Evolutionary conservation across 1,140 invertebrate genomes (phyloP), one percentile per base, ranked within the genome.

Genomic region (Eulimnadia texana): DNA sequence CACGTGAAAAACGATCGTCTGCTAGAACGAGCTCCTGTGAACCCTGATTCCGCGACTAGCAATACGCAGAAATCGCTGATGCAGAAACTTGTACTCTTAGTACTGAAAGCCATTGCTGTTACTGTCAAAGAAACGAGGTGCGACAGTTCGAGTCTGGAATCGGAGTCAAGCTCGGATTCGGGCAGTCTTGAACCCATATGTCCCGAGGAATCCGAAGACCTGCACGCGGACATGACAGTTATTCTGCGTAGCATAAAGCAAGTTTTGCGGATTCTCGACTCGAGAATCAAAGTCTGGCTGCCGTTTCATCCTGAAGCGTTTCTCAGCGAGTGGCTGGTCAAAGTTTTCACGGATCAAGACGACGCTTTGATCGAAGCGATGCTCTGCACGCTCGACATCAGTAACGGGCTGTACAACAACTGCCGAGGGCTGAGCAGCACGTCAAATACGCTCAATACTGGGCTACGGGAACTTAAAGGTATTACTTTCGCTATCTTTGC

Each of bases 311-410:
- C 88, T 3, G 86, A 90, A 71, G 87, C 85, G 65, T 83, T 86
- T 23, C 80, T 92, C 56, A 87, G 86, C 9, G 88, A 90, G 72
- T 90, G 90, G 78, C 78, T 92, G 57, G 85, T 93, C 50, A 85
- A 88, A 69, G 73, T 93, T 50, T 92, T 93, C 69, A 82, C 84
- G 65, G 88, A 93, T 73, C 89, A 93, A 72, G 90, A 93, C 70
- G 90, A 93, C 71, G 88, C 88, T 66, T 71, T 93, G 57, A 86
- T 93, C 24, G 90, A 93, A 75, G 84, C 86, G 16, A 89, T 93
- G 87, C 85, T 93, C 1, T 93, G 89, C 72, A 88, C 86, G 50
- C 72, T 93, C 28, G 89, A 93, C 71, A 88, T 91, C 25, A 87
- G 85, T 3, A 82, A 86, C 49, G 88, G 87, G 54, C 80, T 91